Percentiles rank a stretch among this genome's conserved stretches.
Evolutionary conservation across 2,113 vertebrate genomes (phyloP).

Genomic region (Leptobrachium leishanense): DNA sequence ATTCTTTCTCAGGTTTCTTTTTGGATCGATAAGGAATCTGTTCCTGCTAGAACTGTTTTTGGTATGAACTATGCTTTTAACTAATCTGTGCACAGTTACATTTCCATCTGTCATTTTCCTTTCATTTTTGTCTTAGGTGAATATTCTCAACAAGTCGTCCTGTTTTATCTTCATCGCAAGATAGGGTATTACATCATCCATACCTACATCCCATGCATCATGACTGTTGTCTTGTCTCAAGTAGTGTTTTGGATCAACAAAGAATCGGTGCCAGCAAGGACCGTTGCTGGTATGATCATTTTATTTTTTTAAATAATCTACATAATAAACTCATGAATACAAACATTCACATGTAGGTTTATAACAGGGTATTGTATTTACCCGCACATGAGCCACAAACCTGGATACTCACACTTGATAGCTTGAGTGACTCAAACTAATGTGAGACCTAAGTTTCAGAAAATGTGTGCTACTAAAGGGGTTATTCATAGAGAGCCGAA

Average conservation of each 20-base stretch:
- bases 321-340: too few relatives aligned
- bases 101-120: slow-evolving; percentile 12
- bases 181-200: slow-evolving; percentile 99
- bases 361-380: too few relatives aligned
- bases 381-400: too few relatives aligned
- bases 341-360: too few relatives aligned
- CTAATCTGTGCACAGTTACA: neutral
- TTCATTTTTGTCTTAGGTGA: slow-evolving; percentile 75
- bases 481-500: too few relatives aligned
- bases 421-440: too few relatives aligned
- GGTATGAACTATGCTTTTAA: slow-evolving; percentile 66
- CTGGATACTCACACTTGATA: too few relatives aligned
- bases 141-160: slow-evolving; percentile 97
- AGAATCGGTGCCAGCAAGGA: slow-evolving; percentile 95
- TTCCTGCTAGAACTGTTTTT: slow-evolving; percentile 96
- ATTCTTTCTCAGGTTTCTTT: slow-evolving; percentile 99
- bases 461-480: too few relatives aligned
- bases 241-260: slow-evolving; percentile 99
- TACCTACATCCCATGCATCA: slow-evolving; percentile 98
- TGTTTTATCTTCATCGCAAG: slow-evolving; percentile 94
- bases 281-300: slow-evolving; percentile 85
- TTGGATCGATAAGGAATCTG: slow-evolving; percentile 99
- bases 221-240: slow-evolving; percentile 99
- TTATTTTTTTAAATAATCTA: neutral
- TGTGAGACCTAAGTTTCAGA: too few relatives aligned